Percentiles rank a stretch among this genome's conserved stretches.
These are phyloP conservation scores for Tinamus major DNA, from an alignment of 2,797 vertebrate genomes.

Conservation along the genomic window DNA sequence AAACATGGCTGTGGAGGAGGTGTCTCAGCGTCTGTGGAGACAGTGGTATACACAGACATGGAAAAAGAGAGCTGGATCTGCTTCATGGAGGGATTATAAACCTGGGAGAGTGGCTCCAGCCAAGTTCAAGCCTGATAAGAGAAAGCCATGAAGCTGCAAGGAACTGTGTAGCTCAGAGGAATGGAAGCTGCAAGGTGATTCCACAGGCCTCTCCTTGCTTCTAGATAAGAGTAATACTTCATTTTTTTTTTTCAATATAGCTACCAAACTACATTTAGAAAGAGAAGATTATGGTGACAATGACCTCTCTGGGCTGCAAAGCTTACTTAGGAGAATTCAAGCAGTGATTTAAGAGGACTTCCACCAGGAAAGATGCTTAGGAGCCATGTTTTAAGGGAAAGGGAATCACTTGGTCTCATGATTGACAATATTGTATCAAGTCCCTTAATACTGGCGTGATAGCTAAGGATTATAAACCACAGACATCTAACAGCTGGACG, in stretches of 20 bases:
- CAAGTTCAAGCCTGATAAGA: not conserved
- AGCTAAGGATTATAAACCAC: not conserved
- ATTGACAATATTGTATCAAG: not conserved
- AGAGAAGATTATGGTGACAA: not conserved
- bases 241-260: not conserved
- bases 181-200: not conserved
- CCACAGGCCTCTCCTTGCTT: not conserved
- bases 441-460: not conserved
- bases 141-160: not conserved
- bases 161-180: not conserved
- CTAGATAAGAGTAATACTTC: not conserved
- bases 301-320: not conserved
- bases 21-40: constrained; percentile 47
- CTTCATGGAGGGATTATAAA: not conserved
- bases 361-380: not conserved
- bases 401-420: not conserved
- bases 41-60: not conserved
- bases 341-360: not conserved
- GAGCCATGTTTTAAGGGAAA: not conserved
- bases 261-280: not conserved
- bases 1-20: constrained; percentile 64
- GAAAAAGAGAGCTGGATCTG: not conserved
- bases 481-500: not conserved
- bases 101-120: constrained; percentile 43
- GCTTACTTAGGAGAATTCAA: not conserved